Evolutionary conservation across 2,113 vertebrate species (phyloP).

Genomic region (Sylvia atricapilla): DNA sequence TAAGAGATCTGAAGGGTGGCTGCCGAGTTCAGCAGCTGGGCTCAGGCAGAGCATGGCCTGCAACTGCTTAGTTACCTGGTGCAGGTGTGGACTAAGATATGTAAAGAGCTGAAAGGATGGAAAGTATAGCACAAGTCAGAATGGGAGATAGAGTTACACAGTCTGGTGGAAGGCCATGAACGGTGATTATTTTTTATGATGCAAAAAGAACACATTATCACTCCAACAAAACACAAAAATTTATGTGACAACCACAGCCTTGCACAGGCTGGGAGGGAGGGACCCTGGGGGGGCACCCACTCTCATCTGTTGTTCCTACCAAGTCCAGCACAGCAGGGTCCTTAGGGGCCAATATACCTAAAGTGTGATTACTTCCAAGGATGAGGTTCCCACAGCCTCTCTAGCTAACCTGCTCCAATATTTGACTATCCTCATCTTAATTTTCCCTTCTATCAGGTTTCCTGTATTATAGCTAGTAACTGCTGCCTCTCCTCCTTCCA

Average conservation of each 20-base stretch:
- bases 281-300: not conserved
- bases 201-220: not conserved
- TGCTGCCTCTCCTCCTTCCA: not conserved
- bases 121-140: not conserved
- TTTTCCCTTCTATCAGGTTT: not conserved
- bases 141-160: not conserved
- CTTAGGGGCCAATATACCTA: not conserved
- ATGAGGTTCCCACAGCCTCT: not conserved
- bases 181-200: not conserved
- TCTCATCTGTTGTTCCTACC: not conserved
- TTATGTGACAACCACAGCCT: not conserved
- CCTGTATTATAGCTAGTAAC: not conserved
- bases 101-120: not conserved
- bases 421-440: not conserved
- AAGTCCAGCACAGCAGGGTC: not conserved
- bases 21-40: fast-evolving
- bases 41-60: not conserved
- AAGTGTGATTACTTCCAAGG: not conserved
- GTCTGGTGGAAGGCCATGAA: not conserved
- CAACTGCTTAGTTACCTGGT: not conserved
- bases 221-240: not conserved
- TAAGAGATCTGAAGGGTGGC: not conserved
- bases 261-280: not conserved
- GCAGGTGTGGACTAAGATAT: not conserved
- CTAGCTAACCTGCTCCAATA: not conserved